phyloP scores from a whole-genome alignment of 2,113 vertebrate species.

The Phyllostomus hastatus region DNA sequence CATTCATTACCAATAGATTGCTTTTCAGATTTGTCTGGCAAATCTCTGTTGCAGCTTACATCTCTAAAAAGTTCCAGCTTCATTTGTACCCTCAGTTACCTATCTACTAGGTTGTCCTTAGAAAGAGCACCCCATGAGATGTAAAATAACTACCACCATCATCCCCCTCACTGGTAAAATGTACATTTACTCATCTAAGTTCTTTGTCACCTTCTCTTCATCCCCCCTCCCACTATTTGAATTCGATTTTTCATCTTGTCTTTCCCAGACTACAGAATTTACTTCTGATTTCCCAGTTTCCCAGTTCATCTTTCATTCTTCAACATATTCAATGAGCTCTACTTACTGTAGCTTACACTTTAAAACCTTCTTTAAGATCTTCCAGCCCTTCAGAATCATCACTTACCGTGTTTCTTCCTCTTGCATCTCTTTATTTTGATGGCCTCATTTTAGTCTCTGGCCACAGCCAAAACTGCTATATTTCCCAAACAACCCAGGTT shows the following conservation, averaged over 20 bases:
- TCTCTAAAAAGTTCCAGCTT: neutral
- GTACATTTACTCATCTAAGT: neutral
- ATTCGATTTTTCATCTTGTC: neutral
- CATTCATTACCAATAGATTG: neutral
- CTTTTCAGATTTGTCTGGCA: neutral
- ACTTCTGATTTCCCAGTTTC: neutral
- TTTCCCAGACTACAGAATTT: neutral
- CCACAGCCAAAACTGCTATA: neutral
- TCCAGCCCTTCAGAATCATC: neutral
- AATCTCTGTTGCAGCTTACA: neutral
- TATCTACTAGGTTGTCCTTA: neutral
- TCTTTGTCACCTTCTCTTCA: neutral
- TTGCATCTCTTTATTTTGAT: neutral
- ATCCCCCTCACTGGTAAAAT: accelerated
- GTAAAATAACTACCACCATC: neutral
- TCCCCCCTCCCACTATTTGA: neutral
- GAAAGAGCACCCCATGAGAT: neutral
- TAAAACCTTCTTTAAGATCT: neutral
- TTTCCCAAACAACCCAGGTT: neutral
- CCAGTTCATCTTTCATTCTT: neutral
- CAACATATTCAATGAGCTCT: neutral
- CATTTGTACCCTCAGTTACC: too few species aligned
- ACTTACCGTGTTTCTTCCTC: neutral
- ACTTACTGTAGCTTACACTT: neutral
- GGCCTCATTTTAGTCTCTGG: neutral